Conservation (phyloP, 2,888 invertebrate genomes). For the Apamea epomidion region DNA sequence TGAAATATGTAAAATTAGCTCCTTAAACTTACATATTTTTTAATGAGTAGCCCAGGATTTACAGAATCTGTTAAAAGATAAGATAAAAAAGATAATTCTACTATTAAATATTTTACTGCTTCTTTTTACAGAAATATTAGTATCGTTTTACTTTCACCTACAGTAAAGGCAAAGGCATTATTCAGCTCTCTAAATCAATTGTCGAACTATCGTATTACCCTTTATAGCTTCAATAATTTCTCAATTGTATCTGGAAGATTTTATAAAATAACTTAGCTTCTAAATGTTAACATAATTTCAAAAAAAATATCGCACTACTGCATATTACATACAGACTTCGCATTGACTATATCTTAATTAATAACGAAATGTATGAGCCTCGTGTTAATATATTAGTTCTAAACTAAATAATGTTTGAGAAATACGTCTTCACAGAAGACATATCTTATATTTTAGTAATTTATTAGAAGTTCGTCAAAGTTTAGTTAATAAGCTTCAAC, state of each 20-base stretch:
- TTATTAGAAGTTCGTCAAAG: conserved; percentile 61
- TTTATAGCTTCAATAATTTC: not conserved
- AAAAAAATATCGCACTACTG: conserved; percentile 30
- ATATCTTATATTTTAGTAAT: conserved; percentile 71
- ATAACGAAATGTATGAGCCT: conserved; percentile 70
- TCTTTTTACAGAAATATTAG: not conserved
- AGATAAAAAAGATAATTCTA: not conserved
- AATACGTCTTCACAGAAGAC: conserved; percentile 79
- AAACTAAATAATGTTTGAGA: conserved; percentile 62
- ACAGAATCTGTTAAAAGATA: not conserved
- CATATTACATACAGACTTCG: conserved; percentile 46
- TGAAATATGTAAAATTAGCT: not conserved
- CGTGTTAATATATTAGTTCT: conserved; percentile 78
- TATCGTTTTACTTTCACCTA: not conserved
- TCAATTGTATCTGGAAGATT: not conserved
- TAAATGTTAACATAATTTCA: conserved; percentile 8
- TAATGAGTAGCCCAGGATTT: not conserved
- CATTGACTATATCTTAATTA: conserved; percentile 55
- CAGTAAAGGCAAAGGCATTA: not conserved
- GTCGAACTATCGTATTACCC: not conserved
- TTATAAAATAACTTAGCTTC: not conserved
- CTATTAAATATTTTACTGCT: not conserved
- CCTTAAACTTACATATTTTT: not conserved
- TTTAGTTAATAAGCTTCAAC: conserved; percentile 54
- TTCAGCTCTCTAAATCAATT: not conserved